Conservation (phyloP, 2,888 invertebrate species). For the Halocaridina rubra region DNA sequence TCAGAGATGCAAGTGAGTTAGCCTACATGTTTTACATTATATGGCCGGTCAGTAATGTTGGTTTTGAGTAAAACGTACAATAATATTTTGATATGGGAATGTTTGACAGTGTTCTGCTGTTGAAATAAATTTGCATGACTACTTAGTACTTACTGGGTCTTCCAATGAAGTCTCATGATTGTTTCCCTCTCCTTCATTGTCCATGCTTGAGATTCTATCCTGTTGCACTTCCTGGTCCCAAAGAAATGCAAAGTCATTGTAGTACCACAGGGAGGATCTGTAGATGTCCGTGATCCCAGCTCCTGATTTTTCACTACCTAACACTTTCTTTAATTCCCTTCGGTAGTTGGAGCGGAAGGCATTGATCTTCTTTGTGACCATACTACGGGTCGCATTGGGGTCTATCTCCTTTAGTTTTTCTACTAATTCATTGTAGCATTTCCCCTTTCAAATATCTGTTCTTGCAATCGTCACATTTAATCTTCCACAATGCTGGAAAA, state of each 20-base stretch:
- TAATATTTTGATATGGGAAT: not conserved
- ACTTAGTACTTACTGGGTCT: not conserved
- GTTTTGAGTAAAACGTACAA: not conserved
- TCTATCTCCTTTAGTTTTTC: too few species aligned
- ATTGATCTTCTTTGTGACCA: conserved; percentile 64
- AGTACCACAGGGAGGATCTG: too few species aligned
- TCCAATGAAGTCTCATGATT: not conserved
- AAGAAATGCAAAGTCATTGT: not conserved
- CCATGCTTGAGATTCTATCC: too few species aligned
- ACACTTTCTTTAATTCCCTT: too few species aligned
- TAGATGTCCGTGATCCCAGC: conserved; percentile 32
- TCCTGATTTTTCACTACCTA: conserved; percentile 46
- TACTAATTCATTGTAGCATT: too few species aligned
- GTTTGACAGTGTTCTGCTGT: not conserved
- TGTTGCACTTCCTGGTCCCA: conserved; percentile 16
- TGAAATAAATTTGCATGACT: not conserved
- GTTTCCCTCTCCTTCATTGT: too few species aligned
- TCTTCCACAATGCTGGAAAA: too few species aligned
- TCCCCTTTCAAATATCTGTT: too few species aligned
- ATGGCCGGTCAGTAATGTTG: not conserved
- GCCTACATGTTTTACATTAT: not conserved
- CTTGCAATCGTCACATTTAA: too few species aligned
- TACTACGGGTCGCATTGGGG: conserved; percentile 46
- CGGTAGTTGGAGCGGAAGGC: conserved; percentile 64
- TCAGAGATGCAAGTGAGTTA: not conserved